These are phyloP conservation scores for Acrobasis repandana DNA, from an alignment of 2,888 invertebrate species.

Conservation along the genomic window DNA sequence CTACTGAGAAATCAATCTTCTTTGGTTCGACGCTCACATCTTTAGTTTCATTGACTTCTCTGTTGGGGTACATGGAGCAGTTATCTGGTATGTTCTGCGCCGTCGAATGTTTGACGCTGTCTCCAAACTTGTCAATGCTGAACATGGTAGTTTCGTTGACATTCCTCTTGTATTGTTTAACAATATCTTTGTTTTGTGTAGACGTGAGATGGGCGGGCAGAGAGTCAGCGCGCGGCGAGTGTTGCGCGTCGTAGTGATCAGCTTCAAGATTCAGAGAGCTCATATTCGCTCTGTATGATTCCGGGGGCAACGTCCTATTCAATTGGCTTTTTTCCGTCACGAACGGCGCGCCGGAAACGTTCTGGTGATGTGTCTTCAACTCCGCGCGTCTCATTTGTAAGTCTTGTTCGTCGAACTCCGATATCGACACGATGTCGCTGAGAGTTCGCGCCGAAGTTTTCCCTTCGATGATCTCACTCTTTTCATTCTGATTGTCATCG, in stretches of 20 bases:
- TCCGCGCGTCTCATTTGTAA: constrained; percentile 79
- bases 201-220: constrained; percentile 69
- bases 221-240: constrained; percentile 67
- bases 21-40: constrained; percentile 70
- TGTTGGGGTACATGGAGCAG: constrained; percentile 77
- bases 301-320: constrained; percentile 65
- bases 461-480: constrained; percentile 70
- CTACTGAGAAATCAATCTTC: constrained; percentile 72
- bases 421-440: constrained; percentile 88
- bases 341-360: constrained; percentile 48
- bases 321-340: constrained; percentile 45
- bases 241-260: constrained; percentile 59
- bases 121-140: constrained; percentile 52
- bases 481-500: constrained; percentile 77
- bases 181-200: constrained; percentile 60
- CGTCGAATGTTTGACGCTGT: constrained; percentile 50
- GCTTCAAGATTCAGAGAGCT: constrained; percentile 66
- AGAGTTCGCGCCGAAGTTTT: constrained; percentile 87
- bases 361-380: constrained; percentile 57
- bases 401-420: constrained; percentile 87
- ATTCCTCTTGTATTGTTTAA: constrained; percentile 65
- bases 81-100: constrained; percentile 69
- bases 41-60: constrained; percentile 65
- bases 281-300: constrained; percentile 59
- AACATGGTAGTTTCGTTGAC: constrained; percentile 73